Base-by-base conservation (phyloP, 2,113 vertebrate species). In the Ondatra zibethicus region DNA sequence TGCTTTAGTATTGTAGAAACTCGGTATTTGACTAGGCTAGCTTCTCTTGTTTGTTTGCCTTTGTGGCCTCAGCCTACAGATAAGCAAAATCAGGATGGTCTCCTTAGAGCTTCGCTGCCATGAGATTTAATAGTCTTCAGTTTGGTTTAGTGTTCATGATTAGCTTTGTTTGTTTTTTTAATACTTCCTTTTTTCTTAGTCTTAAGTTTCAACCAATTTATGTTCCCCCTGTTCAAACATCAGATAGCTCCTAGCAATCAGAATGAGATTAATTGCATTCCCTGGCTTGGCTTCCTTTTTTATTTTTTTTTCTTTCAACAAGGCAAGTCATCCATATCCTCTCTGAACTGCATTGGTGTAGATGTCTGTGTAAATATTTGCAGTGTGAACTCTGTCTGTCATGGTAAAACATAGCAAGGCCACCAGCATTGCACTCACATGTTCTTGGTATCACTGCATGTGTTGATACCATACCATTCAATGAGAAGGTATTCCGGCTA, bases 221-320 rank as follows among this genome's bases (percentile, higher is more conserved):
- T 31, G 36, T 45, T 97, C 81, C 13, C 75, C 81, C 73, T 89
- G 73, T 92, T 87, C 81, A 80, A 87, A 45, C 36, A 89, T 76
- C 17, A 45, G 25, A 50, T 76, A 50, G 42, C 9, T 80, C 73
- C 55, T 55, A 88, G 17, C 36, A 96, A 88, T 89, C 21, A 39
- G 21, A 95, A 66, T 91, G 45, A 95, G 85, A 73, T 52, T 72
- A 42, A 92, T 75, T 95, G 95, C 76, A 89, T 36, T 89, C 63
- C 4, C 0, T 70, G 25, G 19, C 25, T 55, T 65, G 19, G 55
- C 7, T 23, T n/a, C 21, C 29, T 25, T 1, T 6, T 7, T 88
- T 94, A 84, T 94, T 66, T 88, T 95, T 90, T 94, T 66, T 63
- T 82, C 82, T 84, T 75, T 29, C 13, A 52, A 86, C 88, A 47